Evolutionary conservation across 1,140 invertebrate species (phyloP).

Genomic region (Scylla paramamosain): DNA sequence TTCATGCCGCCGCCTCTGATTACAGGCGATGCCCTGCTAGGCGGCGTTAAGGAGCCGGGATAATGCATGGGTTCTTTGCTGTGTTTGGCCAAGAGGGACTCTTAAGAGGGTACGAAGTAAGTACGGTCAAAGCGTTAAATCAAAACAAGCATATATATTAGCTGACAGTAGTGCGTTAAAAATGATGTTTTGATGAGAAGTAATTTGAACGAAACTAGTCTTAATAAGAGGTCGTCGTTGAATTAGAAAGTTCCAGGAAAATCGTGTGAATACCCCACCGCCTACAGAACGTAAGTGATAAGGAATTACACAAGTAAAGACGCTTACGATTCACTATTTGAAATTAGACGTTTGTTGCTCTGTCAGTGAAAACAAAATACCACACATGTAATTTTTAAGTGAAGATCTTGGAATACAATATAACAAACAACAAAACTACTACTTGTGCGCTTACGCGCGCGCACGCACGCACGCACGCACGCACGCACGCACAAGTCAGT

Average conservation of each 20-base stretch:
- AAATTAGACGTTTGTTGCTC: too few species aligned
- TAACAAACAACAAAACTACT: too few species aligned
- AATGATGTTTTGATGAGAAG: background rate
- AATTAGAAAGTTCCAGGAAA: background rate
- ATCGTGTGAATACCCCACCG: background rate
- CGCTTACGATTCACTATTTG: too few species aligned
- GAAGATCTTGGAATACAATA: too few species aligned
- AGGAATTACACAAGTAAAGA: too few species aligned
- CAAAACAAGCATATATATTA: background rate
- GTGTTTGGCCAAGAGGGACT: background rate
- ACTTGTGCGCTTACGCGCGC: too few species aligned
- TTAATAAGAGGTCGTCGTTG: background rate
- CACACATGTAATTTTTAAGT: too few species aligned
- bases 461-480: too few species aligned
- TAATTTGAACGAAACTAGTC: background rate
- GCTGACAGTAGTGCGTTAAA: background rate
- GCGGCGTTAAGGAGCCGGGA: background rate
- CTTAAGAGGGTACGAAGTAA: background rate
- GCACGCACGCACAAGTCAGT: too few species aligned
- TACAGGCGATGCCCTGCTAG: background rate
- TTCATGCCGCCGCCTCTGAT: background rate
- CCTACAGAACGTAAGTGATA: too few species aligned
- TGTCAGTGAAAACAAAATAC: too few species aligned
- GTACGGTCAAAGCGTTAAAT: background rate
- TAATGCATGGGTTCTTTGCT: background rate